Evolutionary conservation across 2,113 vertebrate genomes (phyloP), one percentile per base, ranked within the genome.

Genomic region (Heterocephalus glaber): DNA sequence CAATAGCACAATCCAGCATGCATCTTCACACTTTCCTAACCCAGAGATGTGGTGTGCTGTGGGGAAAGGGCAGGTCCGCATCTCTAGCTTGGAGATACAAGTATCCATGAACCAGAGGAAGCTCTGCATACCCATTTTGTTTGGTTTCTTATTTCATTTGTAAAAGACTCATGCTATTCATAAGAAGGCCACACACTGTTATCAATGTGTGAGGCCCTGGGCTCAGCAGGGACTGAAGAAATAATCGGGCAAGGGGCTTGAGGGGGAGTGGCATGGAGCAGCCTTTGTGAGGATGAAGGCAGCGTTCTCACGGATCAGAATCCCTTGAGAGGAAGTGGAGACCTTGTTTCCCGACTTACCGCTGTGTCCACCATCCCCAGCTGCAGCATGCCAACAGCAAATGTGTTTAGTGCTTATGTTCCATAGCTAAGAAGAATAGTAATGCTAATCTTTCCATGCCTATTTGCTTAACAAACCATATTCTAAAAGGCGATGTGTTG

Each of bases 381-480:
- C 52, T 96, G 96, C 89, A 96, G 90, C 89, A 66, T 97, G 86
- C 72, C 93, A 86, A 82, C 93, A 97, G 97, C 94, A 93, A 93
- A 97, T 38, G 19, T 97, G 96, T 97, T 96, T 95, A 98, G 97
- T 85, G 92, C 94, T 82, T 97, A 95, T 56, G 35, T 95, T 95
- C 97, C 97, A 79, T 58, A 97, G 89, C 83, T 97, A 96, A 96
- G 84, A 96, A 97, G 96, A 94, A 96, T 76, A 96, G 89, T 97
- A 89, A 97, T 82, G 88, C n/a, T 86, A 87, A 96, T 85, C 92
- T 92, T 90, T 91, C 94, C 83, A 94, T 96, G 97, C 94, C 94
- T 94, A 90, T 49, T 68, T 76, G 49, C 54, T 97, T 96, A 97
- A 97, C 72, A 89, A 92, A 96, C 56, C 95, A 87, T 72, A 87